Conservation (phyloP, 2,113 vertebrate species). For the Drymodes brunneopygia region DNA sequence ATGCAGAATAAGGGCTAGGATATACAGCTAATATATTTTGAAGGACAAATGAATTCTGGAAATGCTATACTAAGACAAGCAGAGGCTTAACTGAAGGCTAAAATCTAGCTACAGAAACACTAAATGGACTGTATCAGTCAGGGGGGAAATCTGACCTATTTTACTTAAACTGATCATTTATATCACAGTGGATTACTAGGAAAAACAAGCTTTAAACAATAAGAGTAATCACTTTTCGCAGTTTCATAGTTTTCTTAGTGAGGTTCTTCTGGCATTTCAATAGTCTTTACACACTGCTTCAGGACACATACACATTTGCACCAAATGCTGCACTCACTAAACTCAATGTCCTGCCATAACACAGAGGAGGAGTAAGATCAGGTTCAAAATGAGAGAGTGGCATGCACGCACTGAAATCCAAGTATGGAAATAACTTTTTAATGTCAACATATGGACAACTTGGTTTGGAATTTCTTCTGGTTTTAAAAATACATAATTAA, state of each 20-base stretch:
- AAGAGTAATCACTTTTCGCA: not conserved
- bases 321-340: conserved; percentile 15
- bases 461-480: not conserved
- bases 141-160: not conserved
- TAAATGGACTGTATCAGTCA: not conserved
- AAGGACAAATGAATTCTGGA: not conserved
- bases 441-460: not conserved
- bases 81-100: not conserved
- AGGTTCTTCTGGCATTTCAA: conserved; percentile 17
- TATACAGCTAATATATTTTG: not conserved
- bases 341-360: not conserved
- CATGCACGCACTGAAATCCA: not conserved
- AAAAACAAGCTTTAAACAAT: conserved; percentile 9
- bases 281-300: not conserved
- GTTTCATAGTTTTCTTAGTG: conserved; percentile 1
- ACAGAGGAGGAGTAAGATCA: conserved; percentile 4
- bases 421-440: not conserved
- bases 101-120: not conserved
- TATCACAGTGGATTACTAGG: not conserved
- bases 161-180: not conserved
- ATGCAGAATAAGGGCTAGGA: not conserved
- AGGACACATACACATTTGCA: not conserved
- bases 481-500: not conserved
- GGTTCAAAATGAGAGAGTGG: not conserved
- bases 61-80: not conserved